Evolutionary conservation across 2,113 vertebrate species (phyloP), one percentile per base, ranked within the genome.

Genomic region (Mystacornis crossleyi): DNA sequence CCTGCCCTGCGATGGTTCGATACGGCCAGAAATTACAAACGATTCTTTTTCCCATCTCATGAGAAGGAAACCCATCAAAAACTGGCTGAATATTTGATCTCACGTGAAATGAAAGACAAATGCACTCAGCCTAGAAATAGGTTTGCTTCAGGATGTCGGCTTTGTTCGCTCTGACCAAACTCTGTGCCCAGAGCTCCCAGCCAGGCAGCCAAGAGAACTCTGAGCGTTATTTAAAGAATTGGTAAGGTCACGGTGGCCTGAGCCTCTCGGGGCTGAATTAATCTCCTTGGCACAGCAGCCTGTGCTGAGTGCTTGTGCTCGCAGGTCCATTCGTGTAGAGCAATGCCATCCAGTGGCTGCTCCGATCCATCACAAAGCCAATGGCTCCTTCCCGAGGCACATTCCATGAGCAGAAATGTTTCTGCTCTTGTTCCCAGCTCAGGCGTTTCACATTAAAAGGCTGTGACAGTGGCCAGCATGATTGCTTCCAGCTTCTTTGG

Each of bases 271-370:
- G 62, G 67, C 47, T 87, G 91, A 69, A 77, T 89, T 69, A 43
- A 96, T 94, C 82, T 95, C 74, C 28, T 20, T 61, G 74, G 91
- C 58, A 92, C 65, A 58, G 82, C 54, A 57, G 79, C 43, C 86
- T 12, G 18, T 43, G 8, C 72, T 57, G 45, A 73, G 53, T 0
- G 64, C 79, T 8, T 23, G n/a, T 18, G 92, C 77, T 95, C 3
- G 3, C 38, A 42, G 97, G 54, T 53, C 43, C 48, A 42, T 94
- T 53, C 10, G 69, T 91, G 89, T 94, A 73, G 62, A 95, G 66
- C 60, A 42, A 83, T 92, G 89, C 89, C 66, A 86, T 96, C 94
- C 93, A 90, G 65, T 86, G 92, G 86, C 57, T 96, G 91, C 92
- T 93, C 60, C 57, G 69, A 65, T 95, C 91, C 90, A 89, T 90